phyloP scores from a whole-genome alignment of 2,113 vertebrate species.

The Cryptotis parvus region DNA sequence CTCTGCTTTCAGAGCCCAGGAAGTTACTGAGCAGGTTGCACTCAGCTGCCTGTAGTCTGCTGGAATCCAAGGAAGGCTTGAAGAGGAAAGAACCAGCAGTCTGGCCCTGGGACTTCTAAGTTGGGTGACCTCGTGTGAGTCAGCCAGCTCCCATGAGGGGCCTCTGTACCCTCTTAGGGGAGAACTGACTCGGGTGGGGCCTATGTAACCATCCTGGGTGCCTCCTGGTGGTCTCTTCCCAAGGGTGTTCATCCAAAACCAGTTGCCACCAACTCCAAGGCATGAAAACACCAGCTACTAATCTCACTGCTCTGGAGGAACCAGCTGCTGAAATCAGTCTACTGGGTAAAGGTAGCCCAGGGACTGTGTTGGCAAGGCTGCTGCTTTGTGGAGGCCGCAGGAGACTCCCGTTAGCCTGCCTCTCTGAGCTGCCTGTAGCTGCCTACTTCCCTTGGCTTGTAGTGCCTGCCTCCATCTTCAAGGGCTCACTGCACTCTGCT shows the following conservation, averaged over 20 bases:
- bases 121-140: background rate
- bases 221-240: too few species aligned
- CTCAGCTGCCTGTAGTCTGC: background rate
- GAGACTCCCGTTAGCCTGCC: background rate
- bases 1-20: background rate
- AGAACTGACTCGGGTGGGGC: background rate
- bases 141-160: background rate
- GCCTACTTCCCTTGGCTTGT: background rate
- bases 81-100: too few species aligned
- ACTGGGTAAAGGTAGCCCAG: background rate
- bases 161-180: background rate
- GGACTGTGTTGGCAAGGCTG: background rate
- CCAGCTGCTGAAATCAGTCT: background rate
- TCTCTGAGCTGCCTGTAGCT: background rate
- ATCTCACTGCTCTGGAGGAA: background rate
- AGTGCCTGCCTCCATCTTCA: background rate
- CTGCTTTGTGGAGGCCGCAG: background rate
- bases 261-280: background rate
- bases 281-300: background rate
- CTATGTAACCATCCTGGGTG: too few species aligned
- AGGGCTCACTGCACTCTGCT: fast-evolving
- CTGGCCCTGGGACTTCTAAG: background rate
- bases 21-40: background rate
- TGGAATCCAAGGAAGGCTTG: background rate
- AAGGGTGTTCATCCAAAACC: background rate